phyloP scores from a whole-genome alignment of 2,113 vertebrate species.

The Notechis scutatus region DNA sequence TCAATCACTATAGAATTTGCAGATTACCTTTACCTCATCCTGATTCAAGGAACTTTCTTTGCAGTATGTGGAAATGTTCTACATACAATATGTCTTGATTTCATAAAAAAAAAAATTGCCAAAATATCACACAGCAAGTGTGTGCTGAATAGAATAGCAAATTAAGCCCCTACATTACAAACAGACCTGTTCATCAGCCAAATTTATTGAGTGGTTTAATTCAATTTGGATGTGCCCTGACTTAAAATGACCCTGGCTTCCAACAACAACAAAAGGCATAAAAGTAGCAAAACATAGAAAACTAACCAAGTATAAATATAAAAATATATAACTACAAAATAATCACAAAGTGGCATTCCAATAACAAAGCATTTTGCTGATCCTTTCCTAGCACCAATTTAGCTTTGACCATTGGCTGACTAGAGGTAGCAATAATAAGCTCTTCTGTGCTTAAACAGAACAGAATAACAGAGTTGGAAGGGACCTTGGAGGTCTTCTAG shows the following conservation, averaged over 20 bases:
- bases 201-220: background rate
- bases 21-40: background rate
- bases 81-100: background rate
- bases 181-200: background rate
- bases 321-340: background rate
- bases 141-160: background rate
- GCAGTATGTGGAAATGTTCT: background rate
- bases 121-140: background rate
- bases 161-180: background rate
- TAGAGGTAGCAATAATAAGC: too few relatives aligned
- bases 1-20: background rate
- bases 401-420: too few relatives aligned
- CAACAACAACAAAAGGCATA: background rate
- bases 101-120: background rate
- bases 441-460: too few relatives aligned
- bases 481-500: too few relatives aligned
- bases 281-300: background rate
- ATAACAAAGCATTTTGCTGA: background rate
- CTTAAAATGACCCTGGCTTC: background rate
- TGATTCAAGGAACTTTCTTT: background rate
- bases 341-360: background rate
- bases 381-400: background rate
- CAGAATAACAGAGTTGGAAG: background rate
- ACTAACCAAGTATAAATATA: background rate
- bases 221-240: background rate